Evolutionary conservation across 2,797 vertebrate genomes (phyloP), one percentile per base, ranked within the genome.

Genomic region (Coranthus polyacanthus): DNA sequence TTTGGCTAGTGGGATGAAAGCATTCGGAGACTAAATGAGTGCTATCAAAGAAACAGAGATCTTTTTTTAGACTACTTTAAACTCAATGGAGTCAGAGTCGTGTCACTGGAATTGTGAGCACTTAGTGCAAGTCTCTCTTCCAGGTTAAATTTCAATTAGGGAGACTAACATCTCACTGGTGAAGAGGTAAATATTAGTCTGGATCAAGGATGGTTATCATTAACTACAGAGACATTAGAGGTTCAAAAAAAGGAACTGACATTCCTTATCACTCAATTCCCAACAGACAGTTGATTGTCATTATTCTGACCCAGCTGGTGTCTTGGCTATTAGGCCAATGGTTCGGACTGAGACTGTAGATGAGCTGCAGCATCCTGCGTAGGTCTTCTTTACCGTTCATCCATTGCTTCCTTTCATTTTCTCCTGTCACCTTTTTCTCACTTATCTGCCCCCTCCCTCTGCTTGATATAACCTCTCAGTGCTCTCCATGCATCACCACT

Each of bases 281-380:
- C 12, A 68, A 47, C 54, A 15, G 63, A 83, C 81, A 47, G 52
- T 41, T 87, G 88, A 90, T 79, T 88, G 82, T 79, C 74, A 39
- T 55, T 65, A 70, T 79, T 91, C 79, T 73, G 79, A 83, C 73
- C 90, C 72, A 74, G 78, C 64, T 56, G 58, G 59, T 73, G 72
- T 76, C 69, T 52, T 11, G 43, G 64, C 20, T 20, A 26, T 64
- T 68, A 60, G 55, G 42, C 70, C 63, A 70, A 78, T 39, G 22
- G 74, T 69, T 17, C 36, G 13, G 66, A 44, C 64, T 39, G 24
- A 58, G 57, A 81, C 60, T 53, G 70, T 16, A 59, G 52, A 63
- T 57, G 50, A 85, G 75, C 75, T 34, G 12, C 65, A 47, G 24
- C 57, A 45, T 64, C 68, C 20, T 64, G 61, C 49, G 68, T 29